Evolutionary conservation across 2,797 vertebrate genomes (phyloP).

Genomic region (Leptatherina wallacei): DNA sequence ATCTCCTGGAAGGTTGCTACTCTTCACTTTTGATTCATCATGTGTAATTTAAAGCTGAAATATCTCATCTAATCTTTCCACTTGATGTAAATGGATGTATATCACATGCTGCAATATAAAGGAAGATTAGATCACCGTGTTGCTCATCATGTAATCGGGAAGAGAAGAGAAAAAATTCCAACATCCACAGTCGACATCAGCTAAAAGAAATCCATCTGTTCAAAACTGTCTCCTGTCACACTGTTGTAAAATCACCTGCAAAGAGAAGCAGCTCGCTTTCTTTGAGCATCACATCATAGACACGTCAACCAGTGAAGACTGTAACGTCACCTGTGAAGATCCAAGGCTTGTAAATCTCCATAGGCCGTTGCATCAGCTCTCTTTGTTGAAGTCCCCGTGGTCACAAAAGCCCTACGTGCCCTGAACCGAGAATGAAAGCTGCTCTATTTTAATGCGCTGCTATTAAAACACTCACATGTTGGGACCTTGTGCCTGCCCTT

Average conservation of each 20-base stretch:
- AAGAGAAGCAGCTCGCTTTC: conserved; percentile 33
- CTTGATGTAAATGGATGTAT: conserved; percentile 6
- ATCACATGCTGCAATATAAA: not conserved
- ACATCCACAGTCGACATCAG: conserved; percentile 11
- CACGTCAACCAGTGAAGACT: conserved; percentile 52
- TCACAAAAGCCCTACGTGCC: conserved; percentile 70
- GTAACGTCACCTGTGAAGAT: conserved; percentile 70
- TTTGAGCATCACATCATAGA: conserved; percentile 42
- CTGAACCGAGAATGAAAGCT: conserved; percentile 66
- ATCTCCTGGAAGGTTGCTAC: too few species aligned
- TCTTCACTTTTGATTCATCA: too few species aligned
- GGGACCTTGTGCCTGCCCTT: conserved; percentile 76
- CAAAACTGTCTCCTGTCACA: conserved; percentile 7
- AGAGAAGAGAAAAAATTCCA: not conserved
- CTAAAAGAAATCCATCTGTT: conserved; percentile 33
- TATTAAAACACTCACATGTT: conserved; percentile 66
- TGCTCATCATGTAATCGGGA: not conserved
- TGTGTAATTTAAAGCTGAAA: not conserved
- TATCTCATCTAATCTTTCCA: not conserved
- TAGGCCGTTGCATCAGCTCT: conserved; percentile 69
- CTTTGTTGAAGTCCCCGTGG: conserved; percentile 68
- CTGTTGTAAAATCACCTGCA: conserved; percentile 41
- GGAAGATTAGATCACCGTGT: not conserved
- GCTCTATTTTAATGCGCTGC: conserved; percentile 70
- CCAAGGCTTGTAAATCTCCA: conserved; percentile 59